Evolutionary conservation across 1,140 invertebrate species (phyloP), one percentile per base, ranked within the genome.

Genomic region (Drosophila ercepeae): DNA sequence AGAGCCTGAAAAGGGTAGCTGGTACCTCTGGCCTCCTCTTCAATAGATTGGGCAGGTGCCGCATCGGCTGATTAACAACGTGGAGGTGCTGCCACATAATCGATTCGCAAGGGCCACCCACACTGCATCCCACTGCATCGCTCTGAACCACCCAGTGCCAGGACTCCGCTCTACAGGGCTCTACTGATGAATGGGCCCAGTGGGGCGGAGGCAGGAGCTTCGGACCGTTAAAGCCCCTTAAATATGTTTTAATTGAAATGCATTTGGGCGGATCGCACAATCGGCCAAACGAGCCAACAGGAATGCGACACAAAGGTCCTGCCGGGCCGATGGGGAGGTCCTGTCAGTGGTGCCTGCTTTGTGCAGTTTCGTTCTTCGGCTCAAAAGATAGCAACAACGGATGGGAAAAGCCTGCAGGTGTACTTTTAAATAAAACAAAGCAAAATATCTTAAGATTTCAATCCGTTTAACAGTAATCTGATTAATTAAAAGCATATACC

Each of bases 201-300:
- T 53, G 72, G 44, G 67, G 23, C 27, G 53, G 13, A 29, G 13
- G 14, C 51, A 11, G 27, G 41, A 14, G 53, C 18, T 42, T 21
- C 55, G 44, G 39, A 54, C 45, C 32, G 54, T 41, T 61, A 65
- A 57, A 57, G 63, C 63, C 46, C 74, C 59, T 86, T 81, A 86
- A 86, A 86, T 82, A 82, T 75, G 82, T 68, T 77, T 79, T 86
- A 86, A 86, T 88, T 86, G 82, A 77, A 86, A 82, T 88, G 82
- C 82, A 88, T 77, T 88, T 88, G 73, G 77, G 59, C 73, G 69
- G 63, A 81, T 13, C 46, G 60, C 49, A 72, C 67, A 73, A 69
- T 68, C 18, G 54, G 57, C 29, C 55, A 59, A 67, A 42, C 52
- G 69, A 50, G 44, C 64, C 42, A 58, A 39, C 53, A 58, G 36